These are phyloP conservation scores for Oxyruncus cristatus DNA, from an alignment of 2,113 vertebrate genomes.

Conservation along the genomic window DNA sequence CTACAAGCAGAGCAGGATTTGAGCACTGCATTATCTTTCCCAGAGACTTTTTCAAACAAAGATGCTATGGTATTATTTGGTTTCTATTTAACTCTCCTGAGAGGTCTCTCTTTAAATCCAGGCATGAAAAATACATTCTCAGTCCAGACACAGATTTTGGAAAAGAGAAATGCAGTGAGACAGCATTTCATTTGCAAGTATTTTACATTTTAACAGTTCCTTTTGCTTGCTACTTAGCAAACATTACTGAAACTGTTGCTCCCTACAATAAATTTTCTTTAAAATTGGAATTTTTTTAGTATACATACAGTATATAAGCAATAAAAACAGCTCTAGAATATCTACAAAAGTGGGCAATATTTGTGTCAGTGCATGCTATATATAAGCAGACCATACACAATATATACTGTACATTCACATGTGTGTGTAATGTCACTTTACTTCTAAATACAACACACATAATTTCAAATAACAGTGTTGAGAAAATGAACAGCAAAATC, in stretches of 20 bases:
- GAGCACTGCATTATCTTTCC: conserved; percentile 42
- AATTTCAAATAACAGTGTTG: background rate
- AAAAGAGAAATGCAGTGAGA: conserved; percentile 14
- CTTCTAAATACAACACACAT: background rate
- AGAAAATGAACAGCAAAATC: background rate
- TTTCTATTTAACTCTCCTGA: conserved; percentile 56
- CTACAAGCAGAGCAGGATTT: conserved; percentile 8
- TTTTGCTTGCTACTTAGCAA: conserved; percentile 1
- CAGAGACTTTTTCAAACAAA: conserved; percentile 41
- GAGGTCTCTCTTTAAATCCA: conserved; percentile 52
- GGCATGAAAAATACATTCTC: conserved; percentile 63
- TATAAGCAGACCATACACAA: background rate
- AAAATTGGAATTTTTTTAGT: background rate
- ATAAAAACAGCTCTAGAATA: background rate
- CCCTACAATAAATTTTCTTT: background rate
- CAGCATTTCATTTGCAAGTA: conserved; percentile 64
- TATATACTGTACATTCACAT: background rate
- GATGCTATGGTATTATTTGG: conserved; percentile 47
- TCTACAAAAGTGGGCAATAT: background rate
- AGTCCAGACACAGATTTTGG: conserved; percentile 51
- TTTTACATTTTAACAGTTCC: conserved; percentile 51
- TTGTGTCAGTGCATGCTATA: background rate
- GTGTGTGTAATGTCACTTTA: background rate
- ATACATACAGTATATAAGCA: background rate
- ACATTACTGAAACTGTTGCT: background rate